Evolutionary conservation across 2,113 vertebrate genomes (phyloP).

Genomic region (Pygoscelis adeliae): DNA sequence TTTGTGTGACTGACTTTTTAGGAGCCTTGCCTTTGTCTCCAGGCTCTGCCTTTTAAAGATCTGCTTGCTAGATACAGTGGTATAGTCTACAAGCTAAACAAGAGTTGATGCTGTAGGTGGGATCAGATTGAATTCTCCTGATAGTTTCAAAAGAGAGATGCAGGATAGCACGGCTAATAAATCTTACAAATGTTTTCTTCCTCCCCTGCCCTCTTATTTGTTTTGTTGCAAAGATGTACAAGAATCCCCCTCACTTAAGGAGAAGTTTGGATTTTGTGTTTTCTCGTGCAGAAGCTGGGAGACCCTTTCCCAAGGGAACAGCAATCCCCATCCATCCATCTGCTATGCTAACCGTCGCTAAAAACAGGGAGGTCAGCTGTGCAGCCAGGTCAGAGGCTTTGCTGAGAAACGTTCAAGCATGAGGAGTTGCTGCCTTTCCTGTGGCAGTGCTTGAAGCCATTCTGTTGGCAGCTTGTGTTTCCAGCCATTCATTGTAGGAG

Average conservation of each 20-base stretch:
- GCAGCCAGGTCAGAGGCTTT: not conserved
- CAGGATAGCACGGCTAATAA: not conserved
- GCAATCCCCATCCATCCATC: not conserved
- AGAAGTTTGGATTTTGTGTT: not conserved
- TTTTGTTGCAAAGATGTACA: not conserved
- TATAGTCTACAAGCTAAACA: not conserved
- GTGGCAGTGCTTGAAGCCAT: constrained; percentile 29
- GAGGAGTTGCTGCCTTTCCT: constrained; percentile 32
- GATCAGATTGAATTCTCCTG: not conserved
- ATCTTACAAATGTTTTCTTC: not conserved
- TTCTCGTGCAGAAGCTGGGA: not conserved
- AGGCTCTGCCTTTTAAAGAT: not conserved
- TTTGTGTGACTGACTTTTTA: not conserved
- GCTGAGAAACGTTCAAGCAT: not conserved
- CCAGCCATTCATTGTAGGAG: constrained; percentile 36
- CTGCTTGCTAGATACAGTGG: not conserved
- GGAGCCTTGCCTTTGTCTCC: not conserved
- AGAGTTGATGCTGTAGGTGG: not conserved
- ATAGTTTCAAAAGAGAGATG: not conserved
- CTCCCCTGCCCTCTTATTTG: not conserved
- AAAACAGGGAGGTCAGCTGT: not conserved
- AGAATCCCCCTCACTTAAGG: not conserved
- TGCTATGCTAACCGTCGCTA: not conserved
- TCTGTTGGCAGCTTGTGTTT: constrained; percentile 29
- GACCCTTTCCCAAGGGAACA: not conserved